Percentiles rank a stretch among this genome's conserved stretches.
Conservation (phyloP, 2,797 vertebrate species). For the Naso thynnoides region DNA sequence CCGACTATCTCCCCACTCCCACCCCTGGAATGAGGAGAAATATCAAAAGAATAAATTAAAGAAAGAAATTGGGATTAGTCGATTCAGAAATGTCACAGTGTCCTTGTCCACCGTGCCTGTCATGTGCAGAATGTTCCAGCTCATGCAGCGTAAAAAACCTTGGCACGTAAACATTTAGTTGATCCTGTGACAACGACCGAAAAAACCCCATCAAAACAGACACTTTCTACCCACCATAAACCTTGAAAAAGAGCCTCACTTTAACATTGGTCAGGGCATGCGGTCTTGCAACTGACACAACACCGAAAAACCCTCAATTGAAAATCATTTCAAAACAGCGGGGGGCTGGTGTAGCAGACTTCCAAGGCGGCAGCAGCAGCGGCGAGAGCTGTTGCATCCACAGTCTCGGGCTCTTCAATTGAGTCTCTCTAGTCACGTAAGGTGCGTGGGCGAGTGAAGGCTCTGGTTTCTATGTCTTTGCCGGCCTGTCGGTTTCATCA, state of each 20-base stretch:
- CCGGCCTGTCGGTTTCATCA: slow-evolving; percentile 79
- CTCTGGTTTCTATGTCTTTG: slow-evolving; percentile 74
- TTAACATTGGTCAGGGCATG: slow-evolving; percentile 43
- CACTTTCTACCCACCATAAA: slow-evolving; percentile 27
- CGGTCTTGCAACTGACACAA: slow-evolving; percentile 44
- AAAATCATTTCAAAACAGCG: slow-evolving; percentile 64
- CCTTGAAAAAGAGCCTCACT: slow-evolving; percentile 37
- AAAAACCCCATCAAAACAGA: slow-evolving; percentile 36
- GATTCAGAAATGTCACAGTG: slow-evolving; percentile 23
- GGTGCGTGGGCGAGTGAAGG: slow-evolving; percentile 75
- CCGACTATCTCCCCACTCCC: too few relatives aligned
- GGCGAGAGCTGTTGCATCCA: slow-evolving; percentile 61
- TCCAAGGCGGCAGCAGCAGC: slow-evolving; percentile 55
- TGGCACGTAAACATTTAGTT: neutral
- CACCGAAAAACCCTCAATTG: slow-evolving; percentile 36
- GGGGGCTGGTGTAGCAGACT: slow-evolving; percentile 57
- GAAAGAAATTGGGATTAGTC: slow-evolving; percentile 18
- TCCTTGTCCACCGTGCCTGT: slow-evolving; percentile 13
- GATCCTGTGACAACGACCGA: neutral
- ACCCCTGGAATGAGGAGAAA: too few relatives aligned
- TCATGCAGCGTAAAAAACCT: slow-evolving; percentile 3
- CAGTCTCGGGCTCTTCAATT: slow-evolving; percentile 67
- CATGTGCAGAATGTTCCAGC: slow-evolving; percentile 19
- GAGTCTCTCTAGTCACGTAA: slow-evolving; percentile 76
- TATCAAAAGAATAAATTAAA: too few relatives aligned